Evolutionary conservation across 2,113 vertebrate genomes (phyloP).

Genomic region (Ceyx melanurus): DNA sequence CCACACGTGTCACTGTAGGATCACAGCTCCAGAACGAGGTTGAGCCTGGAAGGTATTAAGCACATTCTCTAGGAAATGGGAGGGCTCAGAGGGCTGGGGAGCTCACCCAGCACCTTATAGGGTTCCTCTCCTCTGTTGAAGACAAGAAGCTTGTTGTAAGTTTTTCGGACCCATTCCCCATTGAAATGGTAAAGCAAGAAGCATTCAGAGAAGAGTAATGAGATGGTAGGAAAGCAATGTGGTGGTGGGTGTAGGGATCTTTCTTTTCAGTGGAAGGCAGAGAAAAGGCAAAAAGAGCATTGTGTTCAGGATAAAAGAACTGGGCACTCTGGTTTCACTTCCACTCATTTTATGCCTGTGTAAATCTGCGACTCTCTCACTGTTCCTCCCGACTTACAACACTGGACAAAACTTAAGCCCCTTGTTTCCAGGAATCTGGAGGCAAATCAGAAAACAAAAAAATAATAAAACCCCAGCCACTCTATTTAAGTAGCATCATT

Average conservation of each 20-base stretch:
- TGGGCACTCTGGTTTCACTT: conserved; percentile 43
- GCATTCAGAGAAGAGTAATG: conserved; percentile 55
- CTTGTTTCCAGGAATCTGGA: conserved; percentile 40
- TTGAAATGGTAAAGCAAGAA: conserved; percentile 51
- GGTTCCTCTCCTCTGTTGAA: neutral
- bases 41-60: neutral
- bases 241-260: conserved; percentile 35
- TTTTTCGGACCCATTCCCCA: neutral
- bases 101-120: conserved; percentile 22
- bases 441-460: neutral
- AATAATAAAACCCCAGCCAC: neutral
- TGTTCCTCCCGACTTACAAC: neutral
- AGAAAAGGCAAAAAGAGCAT: conserved; percentile 45
- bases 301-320: conserved; percentile 27
- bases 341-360: conserved; percentile 32
- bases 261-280: conserved; percentile 34
- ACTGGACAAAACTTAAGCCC: conserved; percentile 30
- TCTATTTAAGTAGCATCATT: conserved; percentile 8
- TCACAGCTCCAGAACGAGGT: neutral
- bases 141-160: neutral
- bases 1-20: neutral
- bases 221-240: conserved; percentile 58
- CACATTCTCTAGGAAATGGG: neutral
- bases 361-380: neutral
- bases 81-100: neutral